Evolutionary conservation across 1,140 invertebrate species (phyloP).

Genomic region (Drosophila tani): DNA sequence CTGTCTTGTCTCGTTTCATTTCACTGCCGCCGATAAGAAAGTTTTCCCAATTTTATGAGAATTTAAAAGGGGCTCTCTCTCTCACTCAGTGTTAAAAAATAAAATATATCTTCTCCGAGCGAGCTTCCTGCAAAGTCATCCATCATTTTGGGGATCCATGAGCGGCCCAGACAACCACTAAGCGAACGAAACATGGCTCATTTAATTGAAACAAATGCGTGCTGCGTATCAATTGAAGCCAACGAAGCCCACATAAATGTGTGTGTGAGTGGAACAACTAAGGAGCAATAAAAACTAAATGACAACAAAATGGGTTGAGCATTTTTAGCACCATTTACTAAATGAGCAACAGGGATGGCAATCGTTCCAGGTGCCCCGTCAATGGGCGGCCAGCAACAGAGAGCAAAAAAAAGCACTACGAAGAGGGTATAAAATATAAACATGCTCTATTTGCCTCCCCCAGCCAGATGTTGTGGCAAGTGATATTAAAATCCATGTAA

Average conservation of each 20-base stretch:
- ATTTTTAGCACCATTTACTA: conserved; percentile 22
- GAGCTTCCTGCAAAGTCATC: conserved; percentile 37
- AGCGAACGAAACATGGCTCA: conserved; percentile 76
- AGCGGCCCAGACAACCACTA: conserved; percentile 22
- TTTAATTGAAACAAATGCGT: conserved; percentile 83
- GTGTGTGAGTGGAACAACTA: conserved; percentile 34
- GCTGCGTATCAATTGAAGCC: conserved; percentile 79
- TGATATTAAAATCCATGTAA: conserved; percentile 80
- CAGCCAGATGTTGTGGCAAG: conserved; percentile 29
- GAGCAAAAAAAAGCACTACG: conserved; percentile 8
- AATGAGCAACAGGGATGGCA: conserved; percentile 33
- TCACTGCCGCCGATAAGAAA: conserved; percentile 55
- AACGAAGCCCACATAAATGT: conserved; percentile 11
- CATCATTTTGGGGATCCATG: conserved; percentile 38
- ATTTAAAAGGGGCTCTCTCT: conserved; percentile 1
- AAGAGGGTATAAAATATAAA: conserved; percentile 13
- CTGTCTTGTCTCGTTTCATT: conserved; percentile 39
- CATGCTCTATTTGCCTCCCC: conserved; percentile 30
- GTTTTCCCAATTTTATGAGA: neutral
- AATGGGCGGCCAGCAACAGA: conserved; percentile 49
- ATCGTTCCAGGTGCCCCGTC: conserved; percentile 67
- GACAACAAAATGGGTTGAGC: conserved; percentile 42
- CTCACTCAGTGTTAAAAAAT: neutral
- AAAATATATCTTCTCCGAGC: conserved; percentile 3
- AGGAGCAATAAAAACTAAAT: conserved; percentile 79